Evolutionary conservation across 1,140 invertebrate species (phyloP), one percentile per base, ranked within the genome.

Genomic region (Bicyclus anynana): DNA sequence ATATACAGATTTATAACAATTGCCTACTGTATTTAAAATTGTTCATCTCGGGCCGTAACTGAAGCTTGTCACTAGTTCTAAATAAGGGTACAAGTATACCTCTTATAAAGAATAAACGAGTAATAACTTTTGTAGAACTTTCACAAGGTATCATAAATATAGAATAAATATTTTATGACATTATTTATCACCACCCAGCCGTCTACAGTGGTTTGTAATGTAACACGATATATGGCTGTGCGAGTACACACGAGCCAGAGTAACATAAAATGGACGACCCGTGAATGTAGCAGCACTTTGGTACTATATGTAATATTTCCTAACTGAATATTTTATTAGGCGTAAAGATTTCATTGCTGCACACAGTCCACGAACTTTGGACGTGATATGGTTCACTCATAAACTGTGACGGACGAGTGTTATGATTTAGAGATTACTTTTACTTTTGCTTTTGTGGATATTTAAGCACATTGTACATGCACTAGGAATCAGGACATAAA

Each of bases 251-350:
- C 7, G 5, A 16, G n/a, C n/a, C 7, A 6, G 16, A 18, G 37
- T 17, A 16, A 44, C 40, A 44, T 44, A 44, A 20, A 20, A 44
- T n/a, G 2, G 18, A 20, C 17, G 17, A 44, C 18, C 17, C 40
- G 17, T 20, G 40, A 44, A 20, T 44, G 6, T 44, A 44, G 5
- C 10, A 44, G 40, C 40, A 44, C 5, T 38, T 38, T 38, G 14
- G 40, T 44, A 44, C 23, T 7, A n/a, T 23, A 23, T 18, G 20
- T 20, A 20, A 20, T 44, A 44, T 44, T 44, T 44, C 20, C 40
- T 44, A 44, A 44, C 40, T 44, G 40, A 44, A 44, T 44, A 44
- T 44, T 44, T 44, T 44, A 44, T 44, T 44, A 16, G 40, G 40
- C 18, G 40, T 44, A 44, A 44, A 44, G 40, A 44, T 44, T 20